A percentile compares a stretch with the other conserved stretches of the same genome.
Conservation (phyloP, 2,113 vertebrate species). For the Eurystomus gularis region DNA sequence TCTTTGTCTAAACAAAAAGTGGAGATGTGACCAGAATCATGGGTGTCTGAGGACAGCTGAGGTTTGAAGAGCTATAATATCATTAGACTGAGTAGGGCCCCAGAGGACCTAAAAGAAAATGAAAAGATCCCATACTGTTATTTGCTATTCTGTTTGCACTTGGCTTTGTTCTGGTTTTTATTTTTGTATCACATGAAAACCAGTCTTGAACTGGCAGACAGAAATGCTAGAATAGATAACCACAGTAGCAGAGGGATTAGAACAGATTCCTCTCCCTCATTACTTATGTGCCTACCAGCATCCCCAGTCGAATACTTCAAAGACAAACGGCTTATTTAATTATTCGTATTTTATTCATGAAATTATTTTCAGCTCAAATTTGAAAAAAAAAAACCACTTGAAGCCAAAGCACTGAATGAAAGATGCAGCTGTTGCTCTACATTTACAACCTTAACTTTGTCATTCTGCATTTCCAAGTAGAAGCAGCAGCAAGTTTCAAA, state of each 20-base stretch:
- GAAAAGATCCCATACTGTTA: background rate
- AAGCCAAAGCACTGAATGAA: background rate
- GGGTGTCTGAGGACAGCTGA: background rate
- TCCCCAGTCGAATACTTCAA: conserved; percentile 2
- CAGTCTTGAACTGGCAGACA: background rate
- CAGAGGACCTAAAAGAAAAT: background rate
- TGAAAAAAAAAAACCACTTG: background rate
- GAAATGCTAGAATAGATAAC: conserved; percentile 13
- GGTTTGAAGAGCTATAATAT: background rate
- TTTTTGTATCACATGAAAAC: conserved; percentile 24
- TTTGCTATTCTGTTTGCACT: conserved; percentile 20
- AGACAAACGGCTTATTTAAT: conserved; percentile 28
- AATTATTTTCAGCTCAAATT: conserved; percentile 20
- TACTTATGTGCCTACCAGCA: conserved; percentile 16
- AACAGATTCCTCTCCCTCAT: background rate
- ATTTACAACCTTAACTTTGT: background rate
- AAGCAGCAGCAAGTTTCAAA: background rate
- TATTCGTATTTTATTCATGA: background rate
- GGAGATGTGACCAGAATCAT: background rate
- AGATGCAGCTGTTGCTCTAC: background rate
- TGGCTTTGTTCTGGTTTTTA: conserved; percentile 4
- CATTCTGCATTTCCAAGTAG: background rate
- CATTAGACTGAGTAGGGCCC: background rate
- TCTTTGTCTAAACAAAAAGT: background rate
- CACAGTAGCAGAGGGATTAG: background rate